These are phyloP conservation scores for Drosophila insularis DNA, from an alignment of 1,140 invertebrate genomes.

Conservation along the genomic window DNA sequence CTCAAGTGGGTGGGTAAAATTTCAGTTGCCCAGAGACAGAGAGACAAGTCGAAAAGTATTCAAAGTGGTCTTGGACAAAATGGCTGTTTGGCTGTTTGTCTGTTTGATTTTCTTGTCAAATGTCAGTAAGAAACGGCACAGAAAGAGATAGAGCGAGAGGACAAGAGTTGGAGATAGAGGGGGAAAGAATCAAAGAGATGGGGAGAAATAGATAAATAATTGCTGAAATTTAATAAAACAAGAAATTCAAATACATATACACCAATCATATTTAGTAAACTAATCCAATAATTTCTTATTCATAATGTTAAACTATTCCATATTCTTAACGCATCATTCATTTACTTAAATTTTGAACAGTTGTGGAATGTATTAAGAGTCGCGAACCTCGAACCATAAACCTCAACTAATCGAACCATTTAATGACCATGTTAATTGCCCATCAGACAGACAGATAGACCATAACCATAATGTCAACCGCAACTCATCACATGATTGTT, in stretches of 20 bases:
- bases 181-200: too few species aligned
- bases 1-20: background rate
- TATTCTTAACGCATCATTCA: too few species aligned
- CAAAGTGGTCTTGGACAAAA: constrained; percentile 38
- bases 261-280: too few species aligned
- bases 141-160: background rate
- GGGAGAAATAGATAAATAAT: background rate
- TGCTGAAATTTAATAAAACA: too few species aligned
- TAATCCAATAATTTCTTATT: too few species aligned
- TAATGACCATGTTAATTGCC: constrained; percentile 74
- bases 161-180: too few species aligned
- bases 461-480: constrained; percentile 57
- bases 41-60: background rate
- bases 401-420: constrained; percentile 7
- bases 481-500: constrained; percentile 53
- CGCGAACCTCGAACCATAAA: background rate
- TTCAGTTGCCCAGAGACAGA: constrained; percentile 1
- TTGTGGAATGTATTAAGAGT: constrained; percentile 59
- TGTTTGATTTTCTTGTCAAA: constrained; percentile 49
- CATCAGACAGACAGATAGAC: constrained; percentile 56
- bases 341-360: constrained; percentile 48
- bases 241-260: too few species aligned
- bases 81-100: constrained; percentile 39
- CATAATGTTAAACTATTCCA: too few species aligned
- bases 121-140: background rate